Conservation (phyloP, 2,888 invertebrate genomes). For the Toxonevra muliebris region DNA sequence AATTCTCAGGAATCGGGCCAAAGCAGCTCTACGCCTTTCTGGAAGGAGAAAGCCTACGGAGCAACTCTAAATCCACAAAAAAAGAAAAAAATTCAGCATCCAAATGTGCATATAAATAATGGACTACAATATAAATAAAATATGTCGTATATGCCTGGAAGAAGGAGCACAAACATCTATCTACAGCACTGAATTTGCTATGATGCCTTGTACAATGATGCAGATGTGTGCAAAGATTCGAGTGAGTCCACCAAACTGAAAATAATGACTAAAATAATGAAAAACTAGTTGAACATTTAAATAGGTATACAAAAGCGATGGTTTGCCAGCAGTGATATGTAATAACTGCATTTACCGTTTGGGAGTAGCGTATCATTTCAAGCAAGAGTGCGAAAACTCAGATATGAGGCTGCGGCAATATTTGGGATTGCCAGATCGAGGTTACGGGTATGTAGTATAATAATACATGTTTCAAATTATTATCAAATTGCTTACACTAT, state of each 20-base stretch:
- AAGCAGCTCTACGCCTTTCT: too few relatives aligned
- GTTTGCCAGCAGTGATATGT: constrained; percentile 71
- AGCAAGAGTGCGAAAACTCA: constrained; percentile 71
- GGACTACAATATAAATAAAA: constrained; percentile 66
- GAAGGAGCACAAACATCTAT: constrained; percentile 71
- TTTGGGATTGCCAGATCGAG: constrained; percentile 66
- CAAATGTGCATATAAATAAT: constrained; percentile 42
- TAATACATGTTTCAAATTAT: too few relatives aligned
- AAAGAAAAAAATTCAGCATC: too few relatives aligned
- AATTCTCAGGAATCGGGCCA: too few relatives aligned
- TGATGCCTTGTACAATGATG: constrained; percentile 71
- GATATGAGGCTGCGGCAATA: constrained; percentile 70
- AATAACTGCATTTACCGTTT: constrained; percentile 72
- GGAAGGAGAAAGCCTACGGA: too few relatives aligned
- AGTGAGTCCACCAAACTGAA: constrained; percentile 54
- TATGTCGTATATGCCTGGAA: constrained; percentile 71
- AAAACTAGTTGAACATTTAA: neutral
- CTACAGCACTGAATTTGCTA: constrained; percentile 70
- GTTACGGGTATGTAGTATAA: constrained; percentile 48
- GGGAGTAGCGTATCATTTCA: constrained; percentile 72
- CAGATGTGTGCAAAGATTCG: constrained; percentile 70
- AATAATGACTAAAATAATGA: too few relatives aligned
- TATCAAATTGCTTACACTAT: too few relatives aligned
- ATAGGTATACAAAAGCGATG: constrained; percentile 68
- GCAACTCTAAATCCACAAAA: too few relatives aligned